Evolutionary conservation across 2,113 vertebrate genomes (phyloP).

Genomic region (Tragulus kanchil): DNA sequence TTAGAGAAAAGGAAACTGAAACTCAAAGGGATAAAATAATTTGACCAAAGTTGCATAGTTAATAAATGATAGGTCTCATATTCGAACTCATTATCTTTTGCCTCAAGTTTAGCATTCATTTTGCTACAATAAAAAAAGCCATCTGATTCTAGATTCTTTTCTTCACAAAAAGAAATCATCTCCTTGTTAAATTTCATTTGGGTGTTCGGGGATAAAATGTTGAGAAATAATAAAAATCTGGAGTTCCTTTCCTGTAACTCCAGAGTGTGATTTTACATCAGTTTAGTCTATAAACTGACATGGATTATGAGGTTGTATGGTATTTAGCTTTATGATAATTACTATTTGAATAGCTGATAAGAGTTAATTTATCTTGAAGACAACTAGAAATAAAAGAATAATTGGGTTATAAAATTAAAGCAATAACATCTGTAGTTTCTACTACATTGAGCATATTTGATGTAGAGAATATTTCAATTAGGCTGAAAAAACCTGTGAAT

Average conservation of each 20-base stretch:
- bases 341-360: slow-evolving; percentile 83
- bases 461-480: slow-evolving; percentile 89
- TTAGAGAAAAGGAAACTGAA: neutral
- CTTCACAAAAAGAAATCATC: slow-evolving; percentile 61
- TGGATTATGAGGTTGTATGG: slow-evolving; percentile 63
- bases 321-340: slow-evolving; percentile 82
- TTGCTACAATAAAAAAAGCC: neutral
- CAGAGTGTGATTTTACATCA: slow-evolving; percentile 59
- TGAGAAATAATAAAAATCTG: slow-evolving; percentile 70
- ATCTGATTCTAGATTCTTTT: slow-evolving; percentile 23
- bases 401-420: slow-evolving; percentile 89
- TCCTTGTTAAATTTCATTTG: slow-evolving; percentile 73
- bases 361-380: slow-evolving; percentile 87
- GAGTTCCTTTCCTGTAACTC: slow-evolving; percentile 64
- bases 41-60: neutral
- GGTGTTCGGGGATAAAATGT: slow-evolving; percentile 29
- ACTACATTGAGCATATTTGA: slow-evolving; percentile 88
- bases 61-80: neutral
- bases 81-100: slow-evolving; percentile 36
- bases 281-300: slow-evolving; percentile 67
- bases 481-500: slow-evolving; percentile 86
- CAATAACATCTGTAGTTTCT: slow-evolving; percentile 89
- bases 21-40: neutral
- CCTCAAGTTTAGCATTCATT: slow-evolving; percentile 46
- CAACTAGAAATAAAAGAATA: slow-evolving; percentile 88